Evolutionary conservation across 2,797 vertebrate genomes (phyloP).

Genomic region (Strix occidentalis): DNA sequence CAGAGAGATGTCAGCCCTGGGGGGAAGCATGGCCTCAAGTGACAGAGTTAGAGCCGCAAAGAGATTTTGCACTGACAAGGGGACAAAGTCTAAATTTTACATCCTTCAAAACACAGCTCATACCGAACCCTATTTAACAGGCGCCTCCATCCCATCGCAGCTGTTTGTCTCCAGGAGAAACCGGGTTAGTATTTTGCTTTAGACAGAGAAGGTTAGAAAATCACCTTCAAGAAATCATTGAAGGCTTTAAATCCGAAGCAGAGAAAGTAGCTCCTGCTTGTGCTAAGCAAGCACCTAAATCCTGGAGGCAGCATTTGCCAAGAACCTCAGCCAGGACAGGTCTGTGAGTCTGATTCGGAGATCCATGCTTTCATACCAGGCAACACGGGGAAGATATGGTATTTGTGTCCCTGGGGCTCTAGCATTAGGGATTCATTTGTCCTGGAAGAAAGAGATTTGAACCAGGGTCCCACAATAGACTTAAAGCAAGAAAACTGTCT

Average conservation of each 20-base stretch:
- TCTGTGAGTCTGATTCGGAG: background rate
- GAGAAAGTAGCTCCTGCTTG: background rate
- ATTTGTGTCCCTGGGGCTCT: background rate
- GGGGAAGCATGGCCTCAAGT: background rate
- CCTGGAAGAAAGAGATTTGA: background rate
- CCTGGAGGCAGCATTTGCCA: background rate
- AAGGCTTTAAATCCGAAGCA: background rate
- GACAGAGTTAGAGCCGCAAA: rapidly evolving
- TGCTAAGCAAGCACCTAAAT: background rate
- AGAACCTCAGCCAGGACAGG: background rate
- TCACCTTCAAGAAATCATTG: background rate
- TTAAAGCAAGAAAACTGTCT: background rate
- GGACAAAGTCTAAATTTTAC: background rate
- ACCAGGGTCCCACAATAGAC: background rate
- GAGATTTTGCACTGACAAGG: background rate
- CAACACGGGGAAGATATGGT: rapidly evolving
- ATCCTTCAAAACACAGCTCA: background rate
- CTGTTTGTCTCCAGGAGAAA: background rate
- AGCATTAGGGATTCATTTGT: background rate
- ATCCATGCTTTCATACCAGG: rapidly evolving
- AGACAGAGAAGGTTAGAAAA: background rate
- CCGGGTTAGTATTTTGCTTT: background rate
- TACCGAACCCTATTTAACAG: background rate
- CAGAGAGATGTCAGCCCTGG: background rate
- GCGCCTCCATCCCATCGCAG: background rate